Evolutionary conservation across 2,797 vertebrate species (phyloP).

Genomic region (Oreortyx pictus): DNA sequence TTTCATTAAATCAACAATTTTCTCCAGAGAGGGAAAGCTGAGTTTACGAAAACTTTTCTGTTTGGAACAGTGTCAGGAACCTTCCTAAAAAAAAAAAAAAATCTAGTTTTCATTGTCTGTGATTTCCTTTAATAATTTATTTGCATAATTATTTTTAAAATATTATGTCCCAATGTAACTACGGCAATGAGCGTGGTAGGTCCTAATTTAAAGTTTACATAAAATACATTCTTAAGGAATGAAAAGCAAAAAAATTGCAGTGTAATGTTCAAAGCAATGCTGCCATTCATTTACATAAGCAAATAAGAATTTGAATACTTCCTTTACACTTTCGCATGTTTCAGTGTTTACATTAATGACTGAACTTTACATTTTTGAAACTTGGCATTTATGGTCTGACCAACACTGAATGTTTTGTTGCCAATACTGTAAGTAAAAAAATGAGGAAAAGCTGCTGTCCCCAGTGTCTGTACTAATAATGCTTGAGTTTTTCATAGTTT

Average conservation of each 20-base stretch:
- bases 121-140: background rate
- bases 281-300: background rate
- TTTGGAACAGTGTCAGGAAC: background rate
- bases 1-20: background rate
- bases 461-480: conserved; percentile 24
- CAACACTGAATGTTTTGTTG: background rate
- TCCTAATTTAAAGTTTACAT: background rate
- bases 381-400: background rate
- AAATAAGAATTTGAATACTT: background rate
- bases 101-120: background rate
- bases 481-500: conserved; percentile 43
- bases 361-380: background rate
- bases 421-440: conserved; percentile 46
- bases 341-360: background rate
- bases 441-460: conserved; percentile 41
- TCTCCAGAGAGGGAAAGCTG: background rate
- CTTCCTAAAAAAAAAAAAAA: background rate
- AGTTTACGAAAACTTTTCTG: background rate
- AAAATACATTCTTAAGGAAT: background rate
- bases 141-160: fast-evolving
- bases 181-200: background rate
- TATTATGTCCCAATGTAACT: background rate
- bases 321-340: background rate
- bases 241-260: background rate
- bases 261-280: no score